Evolutionary conservation across 2,888 invertebrate species (phyloP).

Genomic region (Furcula furcula): DNA sequence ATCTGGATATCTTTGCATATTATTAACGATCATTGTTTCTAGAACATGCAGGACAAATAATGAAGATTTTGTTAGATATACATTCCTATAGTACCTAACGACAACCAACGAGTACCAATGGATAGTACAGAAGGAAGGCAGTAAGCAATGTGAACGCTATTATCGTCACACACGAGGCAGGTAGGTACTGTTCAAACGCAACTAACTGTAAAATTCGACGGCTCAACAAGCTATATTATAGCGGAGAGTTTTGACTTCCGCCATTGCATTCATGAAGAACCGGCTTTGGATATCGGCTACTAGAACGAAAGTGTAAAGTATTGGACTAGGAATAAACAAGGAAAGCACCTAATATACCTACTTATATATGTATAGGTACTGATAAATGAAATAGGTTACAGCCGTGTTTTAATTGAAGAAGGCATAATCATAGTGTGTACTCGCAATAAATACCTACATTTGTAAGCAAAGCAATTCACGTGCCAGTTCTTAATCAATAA

Average conservation of each 20-base stretch:
- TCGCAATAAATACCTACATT: too few relatives aligned
- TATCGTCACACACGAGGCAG: conserved; percentile 17
- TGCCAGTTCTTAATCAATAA: too few relatives aligned
- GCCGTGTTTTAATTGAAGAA: too few relatives aligned
- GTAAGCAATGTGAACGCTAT: conserved; percentile 14
- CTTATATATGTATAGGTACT: too few relatives aligned
- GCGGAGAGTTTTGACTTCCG: conserved; percentile 26
- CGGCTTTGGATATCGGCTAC: conserved; percentile 25
- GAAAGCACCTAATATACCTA: too few relatives aligned
- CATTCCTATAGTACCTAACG: conserved; percentile 1
- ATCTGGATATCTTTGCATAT: conserved; percentile 18
- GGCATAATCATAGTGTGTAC: too few relatives aligned
- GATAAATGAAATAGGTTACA: too few relatives aligned
- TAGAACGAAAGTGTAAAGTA: conserved; percentile 15
- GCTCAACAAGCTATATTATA: conserved; percentile 18
- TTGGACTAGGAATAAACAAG: conserved; percentile 5
- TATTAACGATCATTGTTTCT: conserved; percentile 14
- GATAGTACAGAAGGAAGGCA: not conserved
- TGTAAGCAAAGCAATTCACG: too few relatives aligned
- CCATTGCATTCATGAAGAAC: conserved; percentile 19
- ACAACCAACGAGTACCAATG: not conserved
- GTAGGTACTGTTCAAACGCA: conserved; percentile 17
- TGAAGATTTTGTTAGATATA: conserved; percentile 8
- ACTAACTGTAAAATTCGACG: conserved; percentile 26
- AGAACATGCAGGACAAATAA: conserved; percentile 13